phyloP scores from a whole-genome alignment of 2,888 invertebrate species.

The Nephrotoma guestfalica region DNA sequence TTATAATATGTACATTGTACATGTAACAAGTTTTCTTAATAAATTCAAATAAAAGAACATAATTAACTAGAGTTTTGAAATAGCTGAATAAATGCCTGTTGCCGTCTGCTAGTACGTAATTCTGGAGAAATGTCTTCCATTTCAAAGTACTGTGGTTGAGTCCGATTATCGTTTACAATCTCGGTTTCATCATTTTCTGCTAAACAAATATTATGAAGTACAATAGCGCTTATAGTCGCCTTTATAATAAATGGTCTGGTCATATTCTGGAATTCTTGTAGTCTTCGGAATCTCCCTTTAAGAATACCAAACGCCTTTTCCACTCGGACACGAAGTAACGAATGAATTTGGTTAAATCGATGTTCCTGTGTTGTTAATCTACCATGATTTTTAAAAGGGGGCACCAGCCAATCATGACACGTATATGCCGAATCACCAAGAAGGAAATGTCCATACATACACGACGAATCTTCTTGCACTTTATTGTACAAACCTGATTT shows the following conservation, averaged over 20 bases:
- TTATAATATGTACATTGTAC: too few relatives aligned
- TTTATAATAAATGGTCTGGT: neutral
- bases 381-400: neutral
- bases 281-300: slow-evolving; percentile 18
- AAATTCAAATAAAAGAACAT: too few relatives aligned
- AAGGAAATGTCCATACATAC: neutral
- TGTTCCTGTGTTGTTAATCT: neutral
- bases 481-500: slow-evolving; percentile 13
- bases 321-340: slow-evolving; percentile 16
- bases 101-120: neutral
- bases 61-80: neutral
- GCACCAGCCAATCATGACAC: neutral
- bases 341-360: slow-evolving; percentile 18
- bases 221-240: neutral
- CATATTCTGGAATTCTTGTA: slow-evolving; percentile 5
- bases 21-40: too few relatives aligned
- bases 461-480: neutral
- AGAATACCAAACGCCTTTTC: slow-evolving; percentile 19
- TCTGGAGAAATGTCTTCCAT: neutral
- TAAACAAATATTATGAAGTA: neutral
- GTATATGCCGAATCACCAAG: neutral
- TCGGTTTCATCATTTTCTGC: neutral
- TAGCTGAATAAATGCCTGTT: neutral
- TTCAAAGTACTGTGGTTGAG: neutral
- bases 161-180: neutral